phyloP scores from a whole-genome alignment of 1,140 invertebrate genomes.

The Drosophila hydei region DNA sequence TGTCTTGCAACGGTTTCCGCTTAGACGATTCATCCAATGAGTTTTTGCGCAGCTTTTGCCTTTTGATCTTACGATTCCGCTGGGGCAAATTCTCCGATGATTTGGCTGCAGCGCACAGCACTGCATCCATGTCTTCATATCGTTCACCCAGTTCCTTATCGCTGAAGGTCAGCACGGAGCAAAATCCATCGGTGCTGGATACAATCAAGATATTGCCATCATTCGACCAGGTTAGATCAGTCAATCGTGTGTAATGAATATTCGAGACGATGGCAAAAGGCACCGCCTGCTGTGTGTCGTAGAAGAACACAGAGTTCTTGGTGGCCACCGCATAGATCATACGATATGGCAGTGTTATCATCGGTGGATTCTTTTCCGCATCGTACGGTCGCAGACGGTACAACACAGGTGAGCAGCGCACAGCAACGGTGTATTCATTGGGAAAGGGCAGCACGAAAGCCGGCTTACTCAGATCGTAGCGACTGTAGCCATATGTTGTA shows the following conservation, averaged over 20 bases:
- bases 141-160: conserved; percentile 91
- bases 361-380: conserved; percentile 84
- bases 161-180: conserved; percentile 94
- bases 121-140: conserved; percentile 85
- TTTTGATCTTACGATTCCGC: conserved; percentile 30
- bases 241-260: conserved; percentile 97
- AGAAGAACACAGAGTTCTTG: conserved; percentile 92
- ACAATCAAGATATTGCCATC: conserved; percentile 93
- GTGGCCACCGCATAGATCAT: conserved; percentile 96
- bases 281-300: conserved; percentile 94
- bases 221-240: conserved; percentile 95
- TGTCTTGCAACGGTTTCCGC: conserved; percentile 55
- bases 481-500: conserved; percentile 92
- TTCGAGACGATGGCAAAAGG: conserved; percentile 95
- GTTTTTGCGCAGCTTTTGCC: conserved; percentile 49
- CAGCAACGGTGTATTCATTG: conserved; percentile 91
- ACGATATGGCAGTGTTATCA: conserved; percentile 90
- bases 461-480: conserved; percentile 86
- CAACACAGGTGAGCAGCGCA: conserved; percentile 91
- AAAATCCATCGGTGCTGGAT: conserved; percentile 98
- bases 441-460: conserved; percentile 91
- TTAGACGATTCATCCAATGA: conserved; percentile 49
- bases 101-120: conserved; percentile 56
- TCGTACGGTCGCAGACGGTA: conserved; percentile 88
- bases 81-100: conserved; percentile 41